Percentiles rank a stretch among this genome's conserved stretches.
Conservation (phyloP, 2,888 invertebrate species). For the Hyposoter dolosus region DNA sequence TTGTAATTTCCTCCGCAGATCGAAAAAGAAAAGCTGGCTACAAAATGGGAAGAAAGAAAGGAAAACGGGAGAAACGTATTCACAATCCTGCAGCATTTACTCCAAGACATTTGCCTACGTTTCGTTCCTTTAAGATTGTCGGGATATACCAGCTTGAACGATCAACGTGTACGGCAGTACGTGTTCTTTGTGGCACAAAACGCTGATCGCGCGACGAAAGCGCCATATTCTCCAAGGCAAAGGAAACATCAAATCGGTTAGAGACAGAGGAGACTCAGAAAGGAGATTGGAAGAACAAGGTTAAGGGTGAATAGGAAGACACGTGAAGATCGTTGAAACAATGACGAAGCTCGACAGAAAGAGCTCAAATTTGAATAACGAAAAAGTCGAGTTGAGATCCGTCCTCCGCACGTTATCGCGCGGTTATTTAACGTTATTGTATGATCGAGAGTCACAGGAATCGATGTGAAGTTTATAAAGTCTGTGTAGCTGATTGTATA, state of each 20-base stretch:
- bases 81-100: conserved; percentile 37
- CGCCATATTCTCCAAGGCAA: conserved; percentile 37
- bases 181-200: conserved; percentile 54
- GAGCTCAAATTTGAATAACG: conserved; percentile 64
- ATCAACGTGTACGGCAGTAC: conserved; percentile 39
- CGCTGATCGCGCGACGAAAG: conserved; percentile 50
- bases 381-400: conserved; percentile 65
- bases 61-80: conserved; percentile 30
- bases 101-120: conserved; percentile 40
- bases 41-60: neutral
- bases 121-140: neutral
- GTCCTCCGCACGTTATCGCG: conserved; percentile 40
- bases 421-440: conserved; percentile 65
- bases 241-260: conserved; percentile 63
- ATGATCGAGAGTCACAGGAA: neutral
- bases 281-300: conserved; percentile 13
- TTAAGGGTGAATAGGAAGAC: conserved; percentile 4
- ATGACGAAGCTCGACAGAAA: conserved; percentile 47
- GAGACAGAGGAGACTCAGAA: conserved; percentile 16
- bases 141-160: conserved; percentile 31
- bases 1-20: conserved; percentile 2
- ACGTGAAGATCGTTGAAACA: conserved; percentile 60
- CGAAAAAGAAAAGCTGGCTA: neutral
- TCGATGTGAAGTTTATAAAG: neutral
- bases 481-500: neutral